Conservation (phyloP, 1,140 invertebrate genomes). For the Caenorhabditis latens region DNA sequence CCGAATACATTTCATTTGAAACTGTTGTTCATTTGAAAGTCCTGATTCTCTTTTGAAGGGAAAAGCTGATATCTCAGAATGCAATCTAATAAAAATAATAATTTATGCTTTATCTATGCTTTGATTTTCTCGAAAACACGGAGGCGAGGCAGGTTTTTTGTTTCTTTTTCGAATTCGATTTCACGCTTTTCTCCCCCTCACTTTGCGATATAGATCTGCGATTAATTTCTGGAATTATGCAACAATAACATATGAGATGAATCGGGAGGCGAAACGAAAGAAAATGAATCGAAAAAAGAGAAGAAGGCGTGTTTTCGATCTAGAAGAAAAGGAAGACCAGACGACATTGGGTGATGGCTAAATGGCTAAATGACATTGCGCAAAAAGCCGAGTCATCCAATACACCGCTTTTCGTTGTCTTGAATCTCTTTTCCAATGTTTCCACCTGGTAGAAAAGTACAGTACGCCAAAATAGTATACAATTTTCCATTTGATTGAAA, state of each 20-base stretch:
- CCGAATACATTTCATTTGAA: conserved; percentile 20
- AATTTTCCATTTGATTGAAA: too few relatives aligned
- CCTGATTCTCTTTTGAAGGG: not conserved
- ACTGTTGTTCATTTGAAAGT: conserved; percentile 1
- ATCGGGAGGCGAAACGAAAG: not conserved
- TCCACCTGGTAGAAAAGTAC: not conserved
- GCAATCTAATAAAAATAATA: conserved; percentile 30
- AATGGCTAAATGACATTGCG: conserved; percentile 38
- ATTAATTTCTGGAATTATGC: conserved; percentile 49
- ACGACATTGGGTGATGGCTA: conserved; percentile 23
- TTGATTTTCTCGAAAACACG: not conserved
- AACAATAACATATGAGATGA: conserved; percentile 38
- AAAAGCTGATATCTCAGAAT: not conserved
- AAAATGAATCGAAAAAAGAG: not conserved
- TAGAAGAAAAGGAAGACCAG: not conserved
- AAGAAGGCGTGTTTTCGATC: conserved; percentile 42
- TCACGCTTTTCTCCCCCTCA: conserved; percentile 3
- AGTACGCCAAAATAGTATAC: too few relatives aligned
- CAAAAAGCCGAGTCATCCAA: conserved; percentile 33
- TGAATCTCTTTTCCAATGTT: not conserved
- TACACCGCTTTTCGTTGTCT: not conserved
- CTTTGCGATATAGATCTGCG: not conserved
- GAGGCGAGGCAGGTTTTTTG: conserved; percentile 27
- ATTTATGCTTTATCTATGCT: not conserved
- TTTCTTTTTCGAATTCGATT: conserved; percentile 5